These are phyloP conservation scores for Tetrao urogallus DNA, from an alignment of 2,113 vertebrate genomes.

Conservation along the genomic window DNA sequence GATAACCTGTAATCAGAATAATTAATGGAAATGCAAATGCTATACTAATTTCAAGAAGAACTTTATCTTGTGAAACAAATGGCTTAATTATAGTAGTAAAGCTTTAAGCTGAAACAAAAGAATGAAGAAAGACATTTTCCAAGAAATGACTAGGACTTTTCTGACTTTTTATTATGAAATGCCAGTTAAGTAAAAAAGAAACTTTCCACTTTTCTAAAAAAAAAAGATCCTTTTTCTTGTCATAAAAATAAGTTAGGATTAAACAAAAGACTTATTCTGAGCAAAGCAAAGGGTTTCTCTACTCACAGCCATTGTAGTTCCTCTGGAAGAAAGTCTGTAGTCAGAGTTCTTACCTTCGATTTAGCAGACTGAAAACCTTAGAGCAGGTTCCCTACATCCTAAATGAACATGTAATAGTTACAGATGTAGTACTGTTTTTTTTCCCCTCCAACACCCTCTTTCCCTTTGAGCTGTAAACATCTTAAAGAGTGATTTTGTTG, in stretches of 20 bases:
- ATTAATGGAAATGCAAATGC: conserved; percentile 65
- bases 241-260: background rate
- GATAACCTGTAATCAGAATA: conserved; percentile 61
- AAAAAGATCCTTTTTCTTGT: background rate
- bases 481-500: background rate
- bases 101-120: conserved; percentile 29
- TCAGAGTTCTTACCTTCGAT: background rate
- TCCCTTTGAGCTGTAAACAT: background rate
- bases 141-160: background rate
- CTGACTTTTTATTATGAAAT: background rate
- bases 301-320: background rate
- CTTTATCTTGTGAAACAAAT: conserved; percentile 65
- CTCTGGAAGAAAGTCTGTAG: background rate
- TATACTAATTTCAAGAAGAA: conserved; percentile 39
- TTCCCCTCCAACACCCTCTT: background rate
- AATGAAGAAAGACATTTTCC: background rate
- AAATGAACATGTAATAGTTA: background rate
- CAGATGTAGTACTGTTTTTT: background rate
- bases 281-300: background rate
- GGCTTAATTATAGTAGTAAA: conserved; percentile 49
- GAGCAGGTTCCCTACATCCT: background rate
- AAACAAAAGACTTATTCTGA: background rate
- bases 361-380: background rate
- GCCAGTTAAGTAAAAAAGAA: background rate
- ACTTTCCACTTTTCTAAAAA: background rate